Evolutionary conservation across 1,140 invertebrate species (phyloP).

Genomic region (Scylla paramamosain): DNA sequence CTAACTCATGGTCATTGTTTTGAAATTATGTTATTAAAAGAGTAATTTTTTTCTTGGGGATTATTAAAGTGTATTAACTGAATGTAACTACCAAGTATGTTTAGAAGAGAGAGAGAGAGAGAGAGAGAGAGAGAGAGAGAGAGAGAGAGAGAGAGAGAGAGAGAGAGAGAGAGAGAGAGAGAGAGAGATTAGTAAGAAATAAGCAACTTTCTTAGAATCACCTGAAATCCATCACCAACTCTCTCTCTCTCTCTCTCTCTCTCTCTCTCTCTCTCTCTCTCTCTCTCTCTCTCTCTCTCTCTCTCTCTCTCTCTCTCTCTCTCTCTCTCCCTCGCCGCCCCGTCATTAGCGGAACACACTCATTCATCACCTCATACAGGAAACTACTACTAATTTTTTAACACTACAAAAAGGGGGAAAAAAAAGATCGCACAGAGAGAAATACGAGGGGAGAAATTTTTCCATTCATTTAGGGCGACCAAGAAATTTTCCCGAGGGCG

Average conservation of each 20-base stretch:
- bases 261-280: slow-evolving; percentile 47
- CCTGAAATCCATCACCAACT: not conserved
- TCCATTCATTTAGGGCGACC: not conserved
- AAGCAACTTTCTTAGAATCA: too few species aligned
- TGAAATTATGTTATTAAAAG: too few species aligned
- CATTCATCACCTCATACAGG: not conserved
- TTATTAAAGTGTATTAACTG: too few species aligned
- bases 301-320: slow-evolving; percentile 50
- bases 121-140: slow-evolving; percentile 39
- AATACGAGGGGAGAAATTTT: not conserved
- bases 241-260: slow-evolving; percentile 51
- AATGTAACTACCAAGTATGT: too few species aligned
- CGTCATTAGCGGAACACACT: not conserved
- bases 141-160: slow-evolving; percentile 56
- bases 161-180: slow-evolving; percentile 40
- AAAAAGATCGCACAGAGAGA: too few species aligned
- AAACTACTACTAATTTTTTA: too few species aligned
- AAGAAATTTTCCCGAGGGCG: too few species aligned
- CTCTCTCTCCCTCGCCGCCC: slow-evolving; percentile 5
- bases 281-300: slow-evolving; percentile 48
- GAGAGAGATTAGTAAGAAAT: not conserved
- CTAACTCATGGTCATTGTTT: too few species aligned
- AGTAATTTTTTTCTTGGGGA: too few species aligned
- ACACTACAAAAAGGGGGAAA: too few species aligned
- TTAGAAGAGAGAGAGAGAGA: slow-evolving; percentile 47